These are phyloP conservation scores for Neotoxoptera formosana DNA, from an alignment of 1,140 invertebrate genomes.

Conservation along the genomic window DNA sequence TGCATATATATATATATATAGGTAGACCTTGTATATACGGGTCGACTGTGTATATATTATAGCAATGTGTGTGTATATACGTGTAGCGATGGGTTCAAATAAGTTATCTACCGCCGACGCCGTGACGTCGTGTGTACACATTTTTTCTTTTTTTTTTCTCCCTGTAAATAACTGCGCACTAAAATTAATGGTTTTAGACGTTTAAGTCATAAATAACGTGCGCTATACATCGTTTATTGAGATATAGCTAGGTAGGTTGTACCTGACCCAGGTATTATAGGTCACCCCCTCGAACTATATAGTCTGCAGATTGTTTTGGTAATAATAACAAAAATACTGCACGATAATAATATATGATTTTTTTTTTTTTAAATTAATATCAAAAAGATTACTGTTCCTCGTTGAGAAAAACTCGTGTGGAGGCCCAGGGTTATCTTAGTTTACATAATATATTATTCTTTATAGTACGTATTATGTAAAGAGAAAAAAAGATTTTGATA, in stretches of 20 bases:
- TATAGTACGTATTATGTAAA: too few relatives aligned
- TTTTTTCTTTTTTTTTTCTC: neutral
- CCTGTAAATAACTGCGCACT: neutral
- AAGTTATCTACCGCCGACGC: neutral
- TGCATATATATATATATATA: too few relatives aligned
- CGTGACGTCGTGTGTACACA: neutral
- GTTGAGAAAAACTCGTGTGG: too few relatives aligned
- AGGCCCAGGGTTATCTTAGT: too few relatives aligned
- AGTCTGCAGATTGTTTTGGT: neutral
- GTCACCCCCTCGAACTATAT: too few relatives aligned
- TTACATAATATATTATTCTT: too few relatives aligned
- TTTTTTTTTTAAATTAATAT: too few relatives aligned
- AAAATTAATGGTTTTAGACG: constrained; percentile 2
- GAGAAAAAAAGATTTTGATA: too few relatives aligned
- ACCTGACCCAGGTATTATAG: neutral
- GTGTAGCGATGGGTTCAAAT: neutral
- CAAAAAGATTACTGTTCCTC: too few relatives aligned
- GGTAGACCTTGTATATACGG: neutral
- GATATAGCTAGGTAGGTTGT: neutral
- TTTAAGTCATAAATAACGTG: neutral
- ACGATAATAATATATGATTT: neutral
- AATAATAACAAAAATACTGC: neutral
- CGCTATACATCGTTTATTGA: neutral
- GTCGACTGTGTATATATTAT: neutral
- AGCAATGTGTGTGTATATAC: neutral